phyloP scores from a whole-genome alignment of 1,140 invertebrate genomes.

The Habropoda laboriosa region DNA sequence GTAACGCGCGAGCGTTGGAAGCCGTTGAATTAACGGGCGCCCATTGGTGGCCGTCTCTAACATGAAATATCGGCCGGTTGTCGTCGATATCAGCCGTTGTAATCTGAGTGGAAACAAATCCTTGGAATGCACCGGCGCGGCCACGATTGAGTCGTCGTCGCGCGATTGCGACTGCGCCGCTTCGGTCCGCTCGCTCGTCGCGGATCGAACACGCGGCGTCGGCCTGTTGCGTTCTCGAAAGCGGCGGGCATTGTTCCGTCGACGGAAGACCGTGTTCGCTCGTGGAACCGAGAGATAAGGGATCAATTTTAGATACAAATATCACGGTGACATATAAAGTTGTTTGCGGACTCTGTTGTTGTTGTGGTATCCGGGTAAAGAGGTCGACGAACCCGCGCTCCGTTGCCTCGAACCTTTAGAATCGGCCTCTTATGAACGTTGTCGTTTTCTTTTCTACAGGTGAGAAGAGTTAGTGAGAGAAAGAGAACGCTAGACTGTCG shows the following conservation, averaged over 20 bases:
- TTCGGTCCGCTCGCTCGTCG: conserved; percentile 17
- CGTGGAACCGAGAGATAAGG: conserved; percentile 26
- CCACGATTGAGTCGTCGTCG: conserved; percentile 49
- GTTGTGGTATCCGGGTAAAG: background rate
- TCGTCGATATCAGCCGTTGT: conserved; percentile 53
- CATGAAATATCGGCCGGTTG: conserved; percentile 57
- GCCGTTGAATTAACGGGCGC: background rate
- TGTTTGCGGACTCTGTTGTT: background rate
- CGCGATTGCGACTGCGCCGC: conserved; percentile 33
- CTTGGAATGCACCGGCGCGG: conserved; percentile 42
- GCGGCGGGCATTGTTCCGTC: conserved; percentile 39
- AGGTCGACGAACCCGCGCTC: background rate
- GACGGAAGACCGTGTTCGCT: conserved; percentile 17
- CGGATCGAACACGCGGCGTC: conserved; percentile 23
- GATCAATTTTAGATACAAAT: conserved; percentile 39
- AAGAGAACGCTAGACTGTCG: too few species aligned
- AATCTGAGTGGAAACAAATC: conserved; percentile 60
- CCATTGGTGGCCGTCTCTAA: conserved; percentile 26
- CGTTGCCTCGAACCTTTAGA: background rate
- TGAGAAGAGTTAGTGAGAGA: too few species aligned
- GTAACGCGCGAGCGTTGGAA: background rate
- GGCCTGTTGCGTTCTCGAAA: conserved; percentile 16
- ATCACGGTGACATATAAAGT: conserved; percentile 16
- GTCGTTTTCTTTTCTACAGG: too few species aligned
- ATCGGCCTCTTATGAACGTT: too few species aligned